Conservation (phyloP, 2,113 vertebrate species). For the Collichthys lucidus region DNA sequence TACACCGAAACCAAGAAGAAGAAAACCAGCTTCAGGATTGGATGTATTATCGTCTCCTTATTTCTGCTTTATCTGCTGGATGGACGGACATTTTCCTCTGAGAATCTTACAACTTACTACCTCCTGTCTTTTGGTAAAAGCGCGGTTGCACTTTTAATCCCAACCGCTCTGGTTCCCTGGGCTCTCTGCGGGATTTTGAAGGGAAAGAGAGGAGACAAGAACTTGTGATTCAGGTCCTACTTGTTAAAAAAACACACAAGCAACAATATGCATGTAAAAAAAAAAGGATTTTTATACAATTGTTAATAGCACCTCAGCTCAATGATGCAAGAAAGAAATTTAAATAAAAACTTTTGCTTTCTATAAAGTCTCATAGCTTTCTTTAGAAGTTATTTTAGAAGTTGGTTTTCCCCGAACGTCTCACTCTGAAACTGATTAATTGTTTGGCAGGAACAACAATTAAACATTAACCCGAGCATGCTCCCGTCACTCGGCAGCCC, state of each 20-base stretch:
- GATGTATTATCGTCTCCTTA: conserved; percentile 83
- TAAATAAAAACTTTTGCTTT: conserved; percentile 39
- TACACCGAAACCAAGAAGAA: conserved; percentile 87
- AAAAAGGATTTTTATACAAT: conserved; percentile 2
- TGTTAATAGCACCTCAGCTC: background rate
- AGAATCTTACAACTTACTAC: conserved; percentile 87
- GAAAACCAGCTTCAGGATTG: conserved; percentile 78
- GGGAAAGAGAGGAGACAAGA: conserved; percentile 56
- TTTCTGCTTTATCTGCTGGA: conserved; percentile 89
- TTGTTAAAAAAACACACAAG: background rate
- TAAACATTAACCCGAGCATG: conserved; percentile 81
- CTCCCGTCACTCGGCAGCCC: conserved; percentile 62
- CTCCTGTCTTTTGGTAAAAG: conserved; percentile 93
- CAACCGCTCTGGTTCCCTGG: conserved; percentile 76
- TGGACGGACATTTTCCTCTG: conserved; percentile 86
- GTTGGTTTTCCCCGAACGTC: conserved; percentile 43
- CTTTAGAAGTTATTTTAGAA: background rate
- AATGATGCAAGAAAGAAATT: background rate
- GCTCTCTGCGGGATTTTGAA: conserved; percentile 55
- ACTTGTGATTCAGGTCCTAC: conserved; percentile 40
- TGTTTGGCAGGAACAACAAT: conserved; percentile 60
- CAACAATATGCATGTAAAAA: background rate
- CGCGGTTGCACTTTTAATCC: conserved; percentile 85
- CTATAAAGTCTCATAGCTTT: background rate
- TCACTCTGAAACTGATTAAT: conserved; percentile 61